These are phyloP conservation scores for Neuroscelio doddi DNA, from an alignment of 2,888 invertebrate species.

Conservation along the genomic window DNA sequence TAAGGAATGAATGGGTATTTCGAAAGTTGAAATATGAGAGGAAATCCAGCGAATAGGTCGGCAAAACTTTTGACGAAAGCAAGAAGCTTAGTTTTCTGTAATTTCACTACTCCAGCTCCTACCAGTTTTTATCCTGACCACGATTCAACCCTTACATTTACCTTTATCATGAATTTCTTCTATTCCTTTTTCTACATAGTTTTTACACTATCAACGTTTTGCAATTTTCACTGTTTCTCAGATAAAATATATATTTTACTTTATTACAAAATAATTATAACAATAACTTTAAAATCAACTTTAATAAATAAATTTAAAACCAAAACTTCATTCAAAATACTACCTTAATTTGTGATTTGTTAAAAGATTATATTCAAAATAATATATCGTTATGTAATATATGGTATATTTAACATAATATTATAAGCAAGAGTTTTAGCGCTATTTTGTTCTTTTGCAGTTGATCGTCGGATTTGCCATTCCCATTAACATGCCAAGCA, in stretches of 20 bases:
- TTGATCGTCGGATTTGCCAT: constrained; percentile 76
- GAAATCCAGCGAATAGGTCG: constrained; percentile 48
- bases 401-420: too few relatives aligned
- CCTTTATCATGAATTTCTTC: constrained; percentile 2
- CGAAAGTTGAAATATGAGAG: constrained; percentile 60
- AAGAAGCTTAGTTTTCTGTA: constrained; percentile 51
- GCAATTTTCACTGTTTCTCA: constrained; percentile 24
- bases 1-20: constrained; percentile 49
- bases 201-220: constrained; percentile 20
- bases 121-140: constrained; percentile 37
- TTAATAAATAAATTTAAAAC: too few relatives aligned
- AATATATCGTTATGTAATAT: too few relatives aligned
- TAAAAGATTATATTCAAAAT: too few relatives aligned
- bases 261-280: constrained; percentile 12
- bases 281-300: too few relatives aligned
- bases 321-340: too few relatives aligned
- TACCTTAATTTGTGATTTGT: too few relatives aligned
- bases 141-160: constrained; percentile 33
- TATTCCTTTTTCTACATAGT: constrained; percentile 19
- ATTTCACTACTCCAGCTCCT: constrained; percentile 49
- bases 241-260: constrained; percentile 11
- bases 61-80: constrained; percentile 52
- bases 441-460: constrained; percentile 69
- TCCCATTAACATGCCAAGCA: constrained; percentile 75
- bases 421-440: constrained; percentile 1